Percentiles rank a stretch among this genome's conserved stretches.
These are phyloP conservation scores for Chrysemys picta DNA, from an alignment of 2,113 vertebrate species.

Conservation along the genomic window DNA sequence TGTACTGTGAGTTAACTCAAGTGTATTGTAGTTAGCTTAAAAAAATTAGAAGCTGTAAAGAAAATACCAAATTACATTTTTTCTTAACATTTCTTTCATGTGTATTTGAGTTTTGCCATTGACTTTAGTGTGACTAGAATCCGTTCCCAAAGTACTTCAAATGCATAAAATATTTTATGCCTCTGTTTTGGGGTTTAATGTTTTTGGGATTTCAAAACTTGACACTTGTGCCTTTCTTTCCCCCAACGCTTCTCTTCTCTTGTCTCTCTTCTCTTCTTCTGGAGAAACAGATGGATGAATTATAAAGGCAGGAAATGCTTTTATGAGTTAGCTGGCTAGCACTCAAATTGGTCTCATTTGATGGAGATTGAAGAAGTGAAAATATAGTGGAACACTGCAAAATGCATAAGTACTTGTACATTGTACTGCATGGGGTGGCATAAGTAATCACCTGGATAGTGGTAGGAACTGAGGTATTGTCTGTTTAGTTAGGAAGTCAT, in stretches of 20 bases:
- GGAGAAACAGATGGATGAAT: conserved; percentile 23
- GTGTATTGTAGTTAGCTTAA: background rate
- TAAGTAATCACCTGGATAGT: background rate
- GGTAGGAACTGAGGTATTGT: background rate
- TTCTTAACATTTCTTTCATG: background rate
- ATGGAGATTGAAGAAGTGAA: background rate
- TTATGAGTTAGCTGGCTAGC: conserved; percentile 9
- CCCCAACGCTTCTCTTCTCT: accelerated
- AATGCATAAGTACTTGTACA: background rate
- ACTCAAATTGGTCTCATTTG: conserved; percentile 9
- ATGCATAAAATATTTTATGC: background rate
- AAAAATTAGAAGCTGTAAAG: background rate
- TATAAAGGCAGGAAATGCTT: background rate
- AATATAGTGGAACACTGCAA: background rate
- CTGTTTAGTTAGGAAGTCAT: background rate
- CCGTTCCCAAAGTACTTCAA: background rate
- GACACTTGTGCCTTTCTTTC: background rate
- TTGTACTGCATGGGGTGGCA: background rate
- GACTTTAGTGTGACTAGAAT: background rate
- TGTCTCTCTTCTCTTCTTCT: background rate
- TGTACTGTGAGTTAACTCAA: background rate
- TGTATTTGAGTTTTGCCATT: background rate
- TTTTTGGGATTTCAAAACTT: background rate
- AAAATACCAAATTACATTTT: background rate
- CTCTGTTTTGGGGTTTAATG: background rate